These are phyloP conservation scores for Siphamia tubifer DNA, from an alignment of 2,113 vertebrate species.

Conservation along the genomic window DNA sequence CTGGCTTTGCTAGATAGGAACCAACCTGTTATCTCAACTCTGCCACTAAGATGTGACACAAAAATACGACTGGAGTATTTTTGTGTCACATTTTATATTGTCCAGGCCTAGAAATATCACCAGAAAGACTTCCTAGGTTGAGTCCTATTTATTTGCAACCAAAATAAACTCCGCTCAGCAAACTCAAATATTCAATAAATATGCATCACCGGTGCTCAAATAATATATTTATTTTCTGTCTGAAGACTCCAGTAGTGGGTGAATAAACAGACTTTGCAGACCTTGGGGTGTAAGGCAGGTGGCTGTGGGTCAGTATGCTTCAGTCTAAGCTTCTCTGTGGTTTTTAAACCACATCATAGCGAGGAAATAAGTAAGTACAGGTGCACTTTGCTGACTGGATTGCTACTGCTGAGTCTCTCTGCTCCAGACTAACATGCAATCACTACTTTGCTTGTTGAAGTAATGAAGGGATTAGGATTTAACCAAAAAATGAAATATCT, in stretches of 20 bases:
- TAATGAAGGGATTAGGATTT: constrained; percentile 7
- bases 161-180: neutral
- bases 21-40: constrained; percentile 1
- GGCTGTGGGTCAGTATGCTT: constrained; percentile 18
- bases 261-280: constrained; percentile 30
- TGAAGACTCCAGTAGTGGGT: neutral
- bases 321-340: neutral
- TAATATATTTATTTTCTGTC: constrained; percentile 22
- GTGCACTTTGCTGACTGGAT: constrained; percentile 1
- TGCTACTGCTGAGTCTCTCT: neutral
- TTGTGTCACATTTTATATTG: too few species aligned
- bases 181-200: constrained; percentile 4
- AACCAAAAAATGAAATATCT: neutral
- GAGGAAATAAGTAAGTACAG: constrained; percentile 3
- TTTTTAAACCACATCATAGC: neutral
- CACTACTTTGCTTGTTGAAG: neutral
- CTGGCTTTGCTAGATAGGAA: neutral
- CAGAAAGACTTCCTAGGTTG: constrained; percentile 4
- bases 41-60: neutral
- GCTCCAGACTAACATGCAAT: neutral
- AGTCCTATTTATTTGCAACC: constrained; percentile 9
- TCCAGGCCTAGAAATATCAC: neutral
- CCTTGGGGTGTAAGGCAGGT: neutral
- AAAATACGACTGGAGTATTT: neutral
- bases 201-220: constrained; percentile 12